Evolutionary conservation across 1,140 invertebrate genomes (phyloP), one percentile per base, ranked within the genome.

Genomic region (Drosophila equinoxialis): DNA sequence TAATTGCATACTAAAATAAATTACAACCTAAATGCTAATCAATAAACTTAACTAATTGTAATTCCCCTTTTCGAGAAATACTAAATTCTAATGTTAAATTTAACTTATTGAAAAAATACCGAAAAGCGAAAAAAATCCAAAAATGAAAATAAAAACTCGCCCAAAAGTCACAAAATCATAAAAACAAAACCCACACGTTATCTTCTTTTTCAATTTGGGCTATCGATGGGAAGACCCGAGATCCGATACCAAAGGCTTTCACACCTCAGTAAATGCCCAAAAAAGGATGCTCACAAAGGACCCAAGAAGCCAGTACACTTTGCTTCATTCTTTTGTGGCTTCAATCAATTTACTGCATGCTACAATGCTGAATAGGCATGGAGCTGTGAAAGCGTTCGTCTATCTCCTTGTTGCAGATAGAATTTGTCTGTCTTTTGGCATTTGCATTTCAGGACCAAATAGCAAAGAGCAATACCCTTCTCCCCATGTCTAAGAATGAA

Each of bases 51-150:
- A 33, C 17, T 60, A 55, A 77, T 37, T 78, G 74, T 81, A 73
- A 67, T 71, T 78, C 72, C 72, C 77, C 67, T 37, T 11, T 17
- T 11, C 6, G 41, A 48, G 39, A 59, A 77, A 65, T 61, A 42
- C 68, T 67, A 65, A 69, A 57, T 70, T 77, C 62, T 86, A 85
- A 89, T 83, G 76, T 89, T 89, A 83, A 86, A 87, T 45, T 48
- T 87, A 87, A 87, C 64, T 87, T 87, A 87, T 87, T 87, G 71
- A 66, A 75, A 65, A 67, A 64, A 48, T 65, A 73, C 37, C 7
- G 39, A 74, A 45, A 26, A 26, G 26, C 26, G 26, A 5, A 73
- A 63, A 71, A 64, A 67, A 84, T 72, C 13, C 51, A 23, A 66
- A 55, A 69, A 66, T 68, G 73, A 74, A 77, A 74, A 48, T 33